Percentiles rank a stretch among this genome's conserved stretches.
phyloP scores from a whole-genome alignment of 2,113 vertebrate genomes.

The Pimephales promelas region DNA sequence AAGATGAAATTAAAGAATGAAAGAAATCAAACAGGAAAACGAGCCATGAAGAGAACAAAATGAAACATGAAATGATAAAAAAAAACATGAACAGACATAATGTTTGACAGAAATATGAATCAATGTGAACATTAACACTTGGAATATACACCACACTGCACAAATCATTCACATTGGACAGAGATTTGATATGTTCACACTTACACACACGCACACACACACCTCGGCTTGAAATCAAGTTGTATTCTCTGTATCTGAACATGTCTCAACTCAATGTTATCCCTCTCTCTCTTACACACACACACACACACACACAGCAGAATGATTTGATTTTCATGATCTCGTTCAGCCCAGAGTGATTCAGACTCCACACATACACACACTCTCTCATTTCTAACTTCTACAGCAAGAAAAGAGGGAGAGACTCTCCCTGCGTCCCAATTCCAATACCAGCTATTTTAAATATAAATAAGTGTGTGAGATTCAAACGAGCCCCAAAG shows the following conservation, averaged over 20 bases:
- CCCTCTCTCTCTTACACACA: not conserved
- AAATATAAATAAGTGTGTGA: not conserved
- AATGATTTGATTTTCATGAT: not conserved
- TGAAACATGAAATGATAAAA: constrained; percentile 53
- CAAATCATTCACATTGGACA: constrained; percentile 6
- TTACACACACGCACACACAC: not conserved
- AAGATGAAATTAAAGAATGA: constrained; percentile 55
- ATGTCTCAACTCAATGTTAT: not conserved
- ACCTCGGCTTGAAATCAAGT: not conserved
- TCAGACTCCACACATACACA: not conserved
- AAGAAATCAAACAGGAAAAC: constrained; percentile 67
- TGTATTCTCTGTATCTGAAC: not conserved
- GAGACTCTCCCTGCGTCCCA: not conserved
- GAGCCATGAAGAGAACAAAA: constrained; percentile 71
- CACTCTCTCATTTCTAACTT: not conserved
- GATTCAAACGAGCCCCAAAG: not conserved
- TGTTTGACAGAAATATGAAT: constrained; percentile 45
- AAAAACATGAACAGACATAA: constrained; percentile 65
- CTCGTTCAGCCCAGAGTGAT: not conserved
- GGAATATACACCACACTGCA: not conserved
- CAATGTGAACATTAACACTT: constrained; percentile 1
- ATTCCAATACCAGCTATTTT: not conserved
- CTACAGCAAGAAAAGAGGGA: not conserved
- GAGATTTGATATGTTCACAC: not conserved
- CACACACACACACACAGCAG: not conserved